Conservation (phyloP, 2,888 invertebrate genomes). For the Selenia dentaria region DNA sequence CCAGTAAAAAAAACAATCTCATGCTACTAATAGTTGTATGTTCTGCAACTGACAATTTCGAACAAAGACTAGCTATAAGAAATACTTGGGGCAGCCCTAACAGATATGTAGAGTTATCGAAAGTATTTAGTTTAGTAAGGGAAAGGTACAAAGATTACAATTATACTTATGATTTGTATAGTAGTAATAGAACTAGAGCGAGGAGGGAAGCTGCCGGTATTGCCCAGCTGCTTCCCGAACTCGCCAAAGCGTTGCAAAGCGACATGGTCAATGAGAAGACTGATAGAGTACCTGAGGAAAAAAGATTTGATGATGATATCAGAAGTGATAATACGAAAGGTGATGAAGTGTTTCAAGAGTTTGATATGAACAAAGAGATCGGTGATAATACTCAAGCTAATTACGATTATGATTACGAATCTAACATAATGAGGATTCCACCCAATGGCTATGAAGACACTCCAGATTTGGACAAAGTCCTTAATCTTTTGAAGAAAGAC, state of each 20-base stretch:
- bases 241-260: slow-evolving; percentile 63
- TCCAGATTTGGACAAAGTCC: slow-evolving; percentile 54
- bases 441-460: slow-evolving; percentile 64
- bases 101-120: slow-evolving; percentile 57
- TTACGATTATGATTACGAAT: slow-evolving; percentile 65
- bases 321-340: not conserved
- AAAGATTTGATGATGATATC: slow-evolving; percentile 49
- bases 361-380: slow-evolving; percentile 72
- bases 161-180: slow-evolving; percentile 61
- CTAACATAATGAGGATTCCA: slow-evolving; percentile 77
- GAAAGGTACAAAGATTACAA: slow-evolving; percentile 69
- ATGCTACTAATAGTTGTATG: slow-evolving; percentile 90
- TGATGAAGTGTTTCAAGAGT: slow-evolving; percentile 60
- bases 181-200: slow-evolving; percentile 42
- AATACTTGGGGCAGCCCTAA: slow-evolving; percentile 88
- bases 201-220: slow-evolving; percentile 56
- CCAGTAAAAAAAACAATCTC: slow-evolving; percentile 57
- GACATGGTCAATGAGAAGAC: slow-evolving; percentile 51
- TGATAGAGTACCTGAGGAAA: slow-evolving; percentile 53
- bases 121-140: slow-evolving; percentile 51
- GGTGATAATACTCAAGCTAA: slow-evolving; percentile 51
- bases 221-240: slow-evolving; percentile 58
- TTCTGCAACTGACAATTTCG: slow-evolving; percentile 88
- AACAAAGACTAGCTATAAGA: slow-evolving; percentile 87
- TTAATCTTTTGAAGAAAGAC: slow-evolving; percentile 52